These are phyloP conservation scores for Stictonetta naevosa DNA, from an alignment of 2,113 vertebrate species.

Conservation along the genomic window DNA sequence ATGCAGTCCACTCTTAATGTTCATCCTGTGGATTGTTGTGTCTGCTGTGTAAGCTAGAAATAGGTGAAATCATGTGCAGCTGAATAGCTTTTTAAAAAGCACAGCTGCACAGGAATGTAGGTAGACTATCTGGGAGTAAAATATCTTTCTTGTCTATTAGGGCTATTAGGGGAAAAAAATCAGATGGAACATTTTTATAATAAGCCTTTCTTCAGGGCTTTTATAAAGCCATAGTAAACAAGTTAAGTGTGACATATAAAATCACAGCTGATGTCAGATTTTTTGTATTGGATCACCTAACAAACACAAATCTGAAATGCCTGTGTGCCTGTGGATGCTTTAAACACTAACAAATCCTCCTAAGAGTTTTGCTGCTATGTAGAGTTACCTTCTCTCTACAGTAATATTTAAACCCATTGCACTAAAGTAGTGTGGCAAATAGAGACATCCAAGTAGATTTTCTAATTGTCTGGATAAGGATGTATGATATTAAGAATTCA, in stretches of 20 bases:
- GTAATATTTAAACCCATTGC: neutral
- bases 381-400: neutral
- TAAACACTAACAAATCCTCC: neutral
- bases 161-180: neutral
- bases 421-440: neutral
- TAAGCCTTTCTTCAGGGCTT: neutral
- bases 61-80: neutral
- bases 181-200: neutral
- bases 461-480: neutral
- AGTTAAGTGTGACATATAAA: neutral
- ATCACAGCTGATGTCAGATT: neutral
- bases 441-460: neutral
- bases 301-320: neutral
- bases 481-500: neutral
- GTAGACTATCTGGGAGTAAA: neutral
- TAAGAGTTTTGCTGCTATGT: neutral
- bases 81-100: neutral
- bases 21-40: neutral
- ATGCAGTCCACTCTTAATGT: accelerated
- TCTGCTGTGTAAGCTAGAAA: neutral
- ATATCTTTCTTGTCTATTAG: neutral
- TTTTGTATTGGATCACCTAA: neutral
- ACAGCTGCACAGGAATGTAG: neutral
- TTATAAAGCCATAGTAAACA: neutral
- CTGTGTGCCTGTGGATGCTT: neutral